Evolutionary conservation across 2,888 invertebrate species (phyloP), one percentile per base, ranked within the genome.

Genomic region (Amiota mariae): DNA sequence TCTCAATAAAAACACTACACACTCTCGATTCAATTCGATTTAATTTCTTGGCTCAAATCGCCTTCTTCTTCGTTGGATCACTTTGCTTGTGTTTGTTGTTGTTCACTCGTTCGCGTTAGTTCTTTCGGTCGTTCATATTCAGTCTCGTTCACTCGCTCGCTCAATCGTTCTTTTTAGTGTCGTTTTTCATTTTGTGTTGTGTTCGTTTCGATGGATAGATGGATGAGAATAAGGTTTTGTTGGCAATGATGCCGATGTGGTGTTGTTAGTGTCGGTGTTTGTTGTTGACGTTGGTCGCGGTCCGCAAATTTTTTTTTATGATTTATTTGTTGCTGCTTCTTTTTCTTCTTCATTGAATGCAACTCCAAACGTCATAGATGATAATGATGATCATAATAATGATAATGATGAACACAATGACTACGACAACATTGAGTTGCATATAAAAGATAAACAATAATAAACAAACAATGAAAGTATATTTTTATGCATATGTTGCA

Each of bases 211-310:
- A 48, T 54, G 20, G 20, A 24, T 66, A 11, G 66, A 48, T 24
- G 61, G 61, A 48, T 20, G 66, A 54, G 36, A 36, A 36, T 36
- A 36, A 36, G 36, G 36, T 36, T 36, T 36, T 36, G 36, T 24
- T 24, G 24, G 24, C 24, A 24, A 24, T 24, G 24, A 24, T 24
- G 12, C 15, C 54, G 54, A 54, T 75, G 78, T 76, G 68, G 77
- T 75, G 76, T 82, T 84, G 80, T 78, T 77, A 78, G 77, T 81
- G 85, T 84, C 79, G 80, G 81, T 84, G 85, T 81, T 84, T 83
- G 79, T 82, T 84, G 83, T 86, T 85, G 85, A 80, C 81, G 86
- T 79, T 84, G 86, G 85, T 80, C 82, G 85, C 87, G 82, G 80
- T 87, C 84, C 82, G 81, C 80, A 85, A 78, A 83, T 85, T 85